phyloP scores from a whole-genome alignment of 2,113 vertebrate species.

The Thomomys bottae region DNA sequence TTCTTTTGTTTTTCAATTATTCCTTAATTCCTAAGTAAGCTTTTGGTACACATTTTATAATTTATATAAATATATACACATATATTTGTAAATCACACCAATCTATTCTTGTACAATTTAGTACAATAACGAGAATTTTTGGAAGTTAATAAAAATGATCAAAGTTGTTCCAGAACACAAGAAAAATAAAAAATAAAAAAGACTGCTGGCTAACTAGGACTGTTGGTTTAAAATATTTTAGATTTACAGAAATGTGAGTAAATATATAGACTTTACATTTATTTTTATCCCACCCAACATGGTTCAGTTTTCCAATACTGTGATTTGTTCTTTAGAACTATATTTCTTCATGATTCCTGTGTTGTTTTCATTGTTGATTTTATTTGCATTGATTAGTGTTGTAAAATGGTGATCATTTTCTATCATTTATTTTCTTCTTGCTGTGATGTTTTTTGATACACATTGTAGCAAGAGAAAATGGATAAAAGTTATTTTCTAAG shows the following conservation, averaged over 20 bases:
- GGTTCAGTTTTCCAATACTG: neutral
- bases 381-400: neutral
- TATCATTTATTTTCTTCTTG: neutral
- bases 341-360: neutral
- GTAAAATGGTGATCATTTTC: neutral
- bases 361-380: neutral
- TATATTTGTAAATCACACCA: too few relatives aligned
- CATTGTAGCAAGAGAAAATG: neutral
- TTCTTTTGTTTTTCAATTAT: neutral
- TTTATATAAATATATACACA: neutral
- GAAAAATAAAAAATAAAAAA: too few relatives aligned
- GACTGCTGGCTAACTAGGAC: too few relatives aligned
- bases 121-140: too few relatives aligned
- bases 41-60: neutral
- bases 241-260: neutral
- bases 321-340: neutral
- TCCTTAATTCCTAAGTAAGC: neutral
- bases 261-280: neutral
- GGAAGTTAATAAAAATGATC: too few relatives aligned
- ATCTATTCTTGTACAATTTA: too few relatives aligned
- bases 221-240: too few relatives aligned
- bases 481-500: neutral
- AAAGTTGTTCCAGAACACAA: too few relatives aligned
- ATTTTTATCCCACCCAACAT: rapidly evolving
- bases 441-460: neutral